Base-by-base conservation (phyloP, 2,888 invertebrate species). In the Cryptocephalus moraei region DNA sequence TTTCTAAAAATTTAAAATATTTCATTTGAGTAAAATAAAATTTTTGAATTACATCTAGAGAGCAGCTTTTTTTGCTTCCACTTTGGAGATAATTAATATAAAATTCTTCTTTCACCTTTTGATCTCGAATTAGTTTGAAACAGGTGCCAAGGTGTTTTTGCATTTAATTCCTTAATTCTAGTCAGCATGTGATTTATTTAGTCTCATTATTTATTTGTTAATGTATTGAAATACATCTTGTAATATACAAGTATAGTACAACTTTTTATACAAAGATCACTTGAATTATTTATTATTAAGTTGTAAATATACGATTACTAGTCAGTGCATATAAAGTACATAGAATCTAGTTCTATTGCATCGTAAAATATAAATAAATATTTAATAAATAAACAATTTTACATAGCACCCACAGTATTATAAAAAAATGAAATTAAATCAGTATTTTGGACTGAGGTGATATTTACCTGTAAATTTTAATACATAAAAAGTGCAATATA, bases 361-460 rank as follows among this genome's bases (percentile, higher is more conserved):
- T 22, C n/a, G 8, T 31, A 41, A 12, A 12, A 41, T 9, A 10
- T 9, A 10, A 12, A 40, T 41, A 12, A 8, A n/a, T 12, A 2
- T 8, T 14, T 12, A 32, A 12, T 40, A 22, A 32, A 12, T 40
- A 22, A 22, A 22, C 22, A 22, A 22, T 22, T 22, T 22, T 22
- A 22, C 22, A 22, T 22, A 22, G 22, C 22, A 22, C 22, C 22
- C 22, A 22, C 22, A 22, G 22, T 22, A 22, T 22, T 22, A 22
- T 22, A 22, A 22, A 66, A 59, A 12, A 52, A 58, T 49, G 59
- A 62, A 63, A 63, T 61, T 59, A 48, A 53, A 64, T 63, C 68
- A 68, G 68, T 68, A 68, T 68, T 68, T 64, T 57, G 56, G 56
- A 59, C 57, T 57, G 57, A 61, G 65, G 66, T 67, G 66, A 66